Evolutionary conservation across 2,888 invertebrate genomes (phyloP), one percentile per base, ranked within the genome.

Genomic region (Muscina levida): DNA sequence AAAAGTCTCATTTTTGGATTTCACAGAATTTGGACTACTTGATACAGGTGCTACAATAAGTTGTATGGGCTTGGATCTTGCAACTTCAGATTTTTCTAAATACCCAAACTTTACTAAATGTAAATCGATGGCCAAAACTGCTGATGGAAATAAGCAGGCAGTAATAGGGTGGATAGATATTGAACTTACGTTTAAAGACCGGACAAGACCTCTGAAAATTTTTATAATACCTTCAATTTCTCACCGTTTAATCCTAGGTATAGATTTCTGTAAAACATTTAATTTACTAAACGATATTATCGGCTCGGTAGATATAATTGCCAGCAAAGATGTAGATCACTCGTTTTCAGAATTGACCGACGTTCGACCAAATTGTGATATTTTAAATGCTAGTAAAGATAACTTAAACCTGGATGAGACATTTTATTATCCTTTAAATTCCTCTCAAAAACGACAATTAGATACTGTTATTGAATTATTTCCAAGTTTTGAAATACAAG

Each of bases 241-340:
- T 10, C 73, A 82, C 22, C 56, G 71, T 1, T 26, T 82, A 3
- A 48, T 72, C 1, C 42, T 78, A 19, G 82, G 78, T 1, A 8
- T 78, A 6, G 68, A 77, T 8, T 77, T 77, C 65, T 80, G 80
- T 72, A 70, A 56, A 46, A 13, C 17, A 24, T 79, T 79, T 51
- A 39, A 59, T 1, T 22, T 79, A 1, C 62, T 68, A 13, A 68
- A 68, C 0, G 37, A 66, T 6, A 42, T 80, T 8, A 76, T 72
- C 11, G 39, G 56, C 5, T 37, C 62, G 24, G 62, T 19, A 5
- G 42, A 48, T 11, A 15, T 46, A 1, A 17, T 65, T 10, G 19
- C 39, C 11, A 19, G 5, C 31, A 13, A 6, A 42, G 2, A 44
- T 22, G 13, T 48, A 6, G 15, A 15, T 17, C 1, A n/a, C 15